Evolutionary conservation across 2,888 invertebrate species (phyloP), one percentile per base, ranked within the genome.

Genomic region (Laspeyria flexula): DNA sequence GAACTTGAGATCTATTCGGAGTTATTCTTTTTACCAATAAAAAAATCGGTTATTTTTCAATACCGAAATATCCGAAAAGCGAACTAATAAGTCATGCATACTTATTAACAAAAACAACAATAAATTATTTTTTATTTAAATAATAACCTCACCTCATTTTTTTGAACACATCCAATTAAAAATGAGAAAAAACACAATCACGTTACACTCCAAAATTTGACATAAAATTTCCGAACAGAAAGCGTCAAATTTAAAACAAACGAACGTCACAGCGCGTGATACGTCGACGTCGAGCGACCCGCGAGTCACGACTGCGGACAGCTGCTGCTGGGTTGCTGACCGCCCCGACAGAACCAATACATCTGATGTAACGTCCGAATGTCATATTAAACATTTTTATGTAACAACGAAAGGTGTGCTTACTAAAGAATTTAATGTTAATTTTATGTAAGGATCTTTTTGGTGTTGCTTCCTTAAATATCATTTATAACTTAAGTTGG

Each of bases 171-270:
- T 73, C 71, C 77, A 74, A 72, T 47, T 58, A 58, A 57, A 46
- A 55, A 52, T 50, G 52, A 50, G 43, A 46, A 46, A 49, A 42
- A 70, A 69, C 76, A 73, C 65, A 70, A 69, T 66, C 65, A 69
- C 67, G 68, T 54, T 51, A 66, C 75, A 76, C 79, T 73, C 33
- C 43, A 68, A 53, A 50, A 81, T 83, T 85, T 83, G 85, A 84
- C 85, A 77, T 81, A 67, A 54, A 71, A 75, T 83, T 83, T 83
- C 81, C 75, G 61, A 44, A 70, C 54, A 77, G 86, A 84, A 85
- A 84, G 74, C 81, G 87, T 83, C 85, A 86, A 86, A 84, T 78
- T 54, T 48, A 62, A 47, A 43, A 13, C 35, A 60, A 55, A 40
- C 46, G 52, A 55, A 53, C 34, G 23, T 31, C 51, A 51, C 51